Evolutionary conservation across 2,888 invertebrate species (phyloP).

Genomic region (Trimorus sp.): DNA sequence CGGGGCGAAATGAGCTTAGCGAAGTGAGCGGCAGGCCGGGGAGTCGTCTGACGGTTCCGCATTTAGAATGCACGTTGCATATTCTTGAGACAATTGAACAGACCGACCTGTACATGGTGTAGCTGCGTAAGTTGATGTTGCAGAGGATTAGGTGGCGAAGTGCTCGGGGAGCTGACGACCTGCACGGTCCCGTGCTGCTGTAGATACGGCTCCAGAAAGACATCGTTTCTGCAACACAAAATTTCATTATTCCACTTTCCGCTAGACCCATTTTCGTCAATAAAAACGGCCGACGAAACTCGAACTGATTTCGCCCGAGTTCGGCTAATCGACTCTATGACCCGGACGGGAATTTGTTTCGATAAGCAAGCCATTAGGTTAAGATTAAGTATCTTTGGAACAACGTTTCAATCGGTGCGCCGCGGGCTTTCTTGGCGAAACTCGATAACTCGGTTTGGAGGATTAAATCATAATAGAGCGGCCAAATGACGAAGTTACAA

Average conservation of each 20-base stretch:
- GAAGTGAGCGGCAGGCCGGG: constrained; percentile 52
- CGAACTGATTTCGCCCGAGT: no score
- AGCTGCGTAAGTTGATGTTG: constrained; percentile 83
- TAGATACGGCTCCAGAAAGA: constrained; percentile 89
- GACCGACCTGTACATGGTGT: constrained; percentile 82
- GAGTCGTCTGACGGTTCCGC: constrained; percentile 57
- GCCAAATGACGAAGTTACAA: constrained; percentile 48
- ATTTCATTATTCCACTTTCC: constrained; percentile 54
- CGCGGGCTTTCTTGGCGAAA: constrained; percentile 24
- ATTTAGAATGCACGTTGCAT: constrained; percentile 67
- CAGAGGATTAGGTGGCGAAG: constrained; percentile 79
- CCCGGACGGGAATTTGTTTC: no score
- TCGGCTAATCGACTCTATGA: no score
- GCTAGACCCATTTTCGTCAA: not conserved
- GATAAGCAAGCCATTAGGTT: no score
- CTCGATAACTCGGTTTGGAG: constrained; percentile 34
- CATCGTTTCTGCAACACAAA: constrained; percentile 86
- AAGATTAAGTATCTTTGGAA: not conserved
- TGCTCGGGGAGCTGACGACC: constrained; percentile 79
- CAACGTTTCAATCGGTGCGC: constrained; percentile 25
- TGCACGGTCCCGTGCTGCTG: constrained; percentile 82
- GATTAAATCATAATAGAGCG: constrained; percentile 46
- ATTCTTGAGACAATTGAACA: constrained; percentile 67
- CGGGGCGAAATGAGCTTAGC: no score
- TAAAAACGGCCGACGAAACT: no score